Evolutionary conservation across 1,140 invertebrate genomes (phyloP).

Genomic region (Eubasilissa regina): DNA sequence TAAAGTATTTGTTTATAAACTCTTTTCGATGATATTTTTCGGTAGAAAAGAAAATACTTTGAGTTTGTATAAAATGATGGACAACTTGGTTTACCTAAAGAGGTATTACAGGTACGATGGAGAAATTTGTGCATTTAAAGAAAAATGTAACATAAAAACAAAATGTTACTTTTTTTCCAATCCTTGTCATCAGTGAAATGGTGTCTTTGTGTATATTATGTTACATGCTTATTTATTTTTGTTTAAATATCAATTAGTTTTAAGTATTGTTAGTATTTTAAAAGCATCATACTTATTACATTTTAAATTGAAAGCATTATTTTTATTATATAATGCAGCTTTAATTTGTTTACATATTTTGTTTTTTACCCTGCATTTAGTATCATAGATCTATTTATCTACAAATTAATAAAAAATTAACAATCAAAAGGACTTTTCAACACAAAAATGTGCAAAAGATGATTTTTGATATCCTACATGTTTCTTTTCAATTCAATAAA

Average conservation of each 20-base stretch:
- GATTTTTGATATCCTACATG: no score
- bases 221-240: constrained; percentile 39
- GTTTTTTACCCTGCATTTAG: neutral
- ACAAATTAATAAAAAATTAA: neutral
- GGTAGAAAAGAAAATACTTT: neutral
- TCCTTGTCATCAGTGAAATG: constrained; percentile 13
- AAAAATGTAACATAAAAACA: neutral
- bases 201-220: constrained; percentile 22
- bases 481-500: no score
- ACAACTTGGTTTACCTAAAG: constrained; percentile 1
- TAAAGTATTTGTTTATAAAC: constrained; percentile 10
- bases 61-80: constrained; percentile 4
- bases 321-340: constrained; percentile 21
- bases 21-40: constrained; percentile 5
- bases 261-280: constrained; percentile 29
- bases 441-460: no score
- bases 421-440: no score
- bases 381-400: constrained; percentile 21
- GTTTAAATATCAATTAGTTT: constrained; percentile 33
- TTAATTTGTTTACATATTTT: constrained; percentile 12
- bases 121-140: constrained; percentile 32
- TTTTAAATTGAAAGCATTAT: constrained; percentile 23
- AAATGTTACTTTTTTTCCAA: constrained; percentile 25
- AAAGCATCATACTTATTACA: constrained; percentile 4
- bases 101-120: neutral